phyloP scores from a whole-genome alignment of 2,888 invertebrate species.

The Miltochrista miniata region DNA sequence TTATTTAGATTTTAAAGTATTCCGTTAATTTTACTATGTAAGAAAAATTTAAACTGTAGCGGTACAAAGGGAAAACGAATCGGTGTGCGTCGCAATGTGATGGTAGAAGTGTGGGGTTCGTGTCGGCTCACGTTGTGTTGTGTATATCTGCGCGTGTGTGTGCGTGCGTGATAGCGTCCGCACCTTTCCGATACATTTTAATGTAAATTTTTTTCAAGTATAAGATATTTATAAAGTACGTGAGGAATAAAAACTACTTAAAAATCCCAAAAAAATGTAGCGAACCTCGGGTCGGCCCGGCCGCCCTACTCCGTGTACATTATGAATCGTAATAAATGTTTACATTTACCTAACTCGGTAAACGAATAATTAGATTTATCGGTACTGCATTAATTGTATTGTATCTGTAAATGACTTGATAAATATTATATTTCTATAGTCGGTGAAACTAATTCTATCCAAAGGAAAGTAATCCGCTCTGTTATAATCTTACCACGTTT shows the following conservation, averaged over 20 bases:
- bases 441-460: slow-evolving; percentile 78
- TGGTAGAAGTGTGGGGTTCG: slow-evolving; percentile 63
- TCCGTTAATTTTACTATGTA: slow-evolving; percentile 82
- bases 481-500: slow-evolving; percentile 78
- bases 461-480: slow-evolving; percentile 78
- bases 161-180: slow-evolving; percentile 57
- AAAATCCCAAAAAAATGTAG: slow-evolving; percentile 66
- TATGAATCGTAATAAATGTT: slow-evolving; percentile 70
- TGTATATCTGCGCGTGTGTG: slow-evolving; percentile 57
- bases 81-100: slow-evolving; percentile 77
- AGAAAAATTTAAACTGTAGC: slow-evolving; percentile 76
- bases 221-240: slow-evolving; percentile 82
- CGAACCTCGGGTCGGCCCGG: slow-evolving; percentile 50
- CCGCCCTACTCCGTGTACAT: slow-evolving; percentile 58
- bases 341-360: slow-evolving; percentile 75
- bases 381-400: slow-evolving; percentile 69
- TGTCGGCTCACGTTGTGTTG: slow-evolving; percentile 66
- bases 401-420: slow-evolving; percentile 81
- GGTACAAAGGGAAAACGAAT: slow-evolving; percentile 76
- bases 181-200: slow-evolving; percentile 75
- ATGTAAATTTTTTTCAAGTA: slow-evolving; percentile 82
- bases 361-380: slow-evolving; percentile 81
- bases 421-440: slow-evolving; percentile 82
- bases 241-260: slow-evolving; percentile 70
- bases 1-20: slow-evolving; percentile 82